Percentiles rank a stretch among this genome's conserved stretches.
Conservation (phyloP, 2,113 vertebrate species). For the Naja naja region DNA sequence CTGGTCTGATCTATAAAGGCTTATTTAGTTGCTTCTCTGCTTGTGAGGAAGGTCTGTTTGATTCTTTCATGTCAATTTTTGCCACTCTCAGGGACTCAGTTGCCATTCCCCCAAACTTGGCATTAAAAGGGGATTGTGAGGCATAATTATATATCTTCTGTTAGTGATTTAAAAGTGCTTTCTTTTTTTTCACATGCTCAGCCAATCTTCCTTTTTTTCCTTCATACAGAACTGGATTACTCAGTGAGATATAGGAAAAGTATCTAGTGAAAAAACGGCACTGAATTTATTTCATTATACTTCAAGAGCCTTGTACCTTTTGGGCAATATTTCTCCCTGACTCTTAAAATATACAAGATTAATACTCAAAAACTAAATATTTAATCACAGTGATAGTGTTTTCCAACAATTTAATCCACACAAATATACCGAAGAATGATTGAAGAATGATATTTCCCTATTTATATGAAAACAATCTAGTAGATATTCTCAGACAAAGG, state of each 20-base stretch:
- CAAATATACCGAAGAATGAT: not conserved
- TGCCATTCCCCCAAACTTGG: constrained; percentile 36
- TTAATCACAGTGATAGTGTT: not conserved
- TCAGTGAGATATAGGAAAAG: not conserved
- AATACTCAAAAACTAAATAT: not conserved
- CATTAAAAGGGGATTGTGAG: not conserved
- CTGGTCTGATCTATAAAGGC: constrained; percentile 34
- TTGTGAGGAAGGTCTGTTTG: constrained; percentile 33
- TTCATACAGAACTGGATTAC: not conserved
- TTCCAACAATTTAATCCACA: not conserved
- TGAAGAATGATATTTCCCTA: not conserved
- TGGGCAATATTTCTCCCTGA: not conserved
- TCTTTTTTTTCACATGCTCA: not conserved
- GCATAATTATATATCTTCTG: constrained; percentile 32
- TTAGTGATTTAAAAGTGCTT: constrained; percentile 5
- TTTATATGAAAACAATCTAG: not conserved
- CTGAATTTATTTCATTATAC: not conserved
- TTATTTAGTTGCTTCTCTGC: constrained; percentile 36
- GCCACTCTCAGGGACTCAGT: constrained; percentile 21
- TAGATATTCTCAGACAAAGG: not conserved
- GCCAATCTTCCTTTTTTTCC: not conserved
- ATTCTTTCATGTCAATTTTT: constrained; percentile 48
- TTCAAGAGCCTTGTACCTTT: not conserved
- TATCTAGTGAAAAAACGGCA: not conserved
- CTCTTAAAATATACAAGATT: not conserved